These are phyloP conservation scores for Sweltsa coloradensis DNA, from an alignment of 1,140 invertebrate species.

Conservation along the genomic window DNA sequence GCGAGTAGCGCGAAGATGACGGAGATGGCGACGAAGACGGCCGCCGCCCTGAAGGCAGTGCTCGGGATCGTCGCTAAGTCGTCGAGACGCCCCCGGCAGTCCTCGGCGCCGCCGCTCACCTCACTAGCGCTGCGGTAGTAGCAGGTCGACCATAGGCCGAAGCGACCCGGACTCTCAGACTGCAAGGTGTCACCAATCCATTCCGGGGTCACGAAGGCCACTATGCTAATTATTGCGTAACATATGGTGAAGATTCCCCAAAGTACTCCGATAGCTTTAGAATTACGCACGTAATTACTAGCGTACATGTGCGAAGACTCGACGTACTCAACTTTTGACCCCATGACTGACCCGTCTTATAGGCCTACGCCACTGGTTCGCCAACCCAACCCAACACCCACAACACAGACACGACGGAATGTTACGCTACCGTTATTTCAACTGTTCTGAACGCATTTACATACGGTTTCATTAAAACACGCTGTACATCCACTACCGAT, in stretches of 20 bases:
- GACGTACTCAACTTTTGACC: slow-evolving; percentile 81
- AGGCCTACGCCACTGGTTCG: too few relatives aligned
- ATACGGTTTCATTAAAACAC: too few relatives aligned
- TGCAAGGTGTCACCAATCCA: slow-evolving; percentile 75
- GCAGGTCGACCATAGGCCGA: slow-evolving; percentile 85
- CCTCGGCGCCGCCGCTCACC: slow-evolving; percentile 36
- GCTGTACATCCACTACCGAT: too few relatives aligned
- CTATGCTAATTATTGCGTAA: slow-evolving; percentile 88
- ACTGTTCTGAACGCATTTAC: too few relatives aligned
- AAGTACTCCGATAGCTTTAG: slow-evolving; percentile 88
- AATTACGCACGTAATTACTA: slow-evolving; percentile 88
- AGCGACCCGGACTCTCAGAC: slow-evolving; percentile 75
- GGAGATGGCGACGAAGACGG: slow-evolving; percentile 76
- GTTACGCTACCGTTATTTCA: too few relatives aligned
- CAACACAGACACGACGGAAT: too few relatives aligned
- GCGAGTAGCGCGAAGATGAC: slow-evolving; percentile 74
- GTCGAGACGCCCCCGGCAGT: slow-evolving; percentile 71
- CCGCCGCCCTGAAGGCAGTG: slow-evolving; percentile 66
- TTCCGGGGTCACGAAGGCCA: slow-evolving; percentile 91
- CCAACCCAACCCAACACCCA: too few relatives aligned
- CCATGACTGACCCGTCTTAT: too few relatives aligned
- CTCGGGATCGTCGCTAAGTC: slow-evolving; percentile 73
- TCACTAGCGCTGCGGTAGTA: slow-evolving; percentile 35
- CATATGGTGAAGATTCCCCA: slow-evolving; percentile 96
- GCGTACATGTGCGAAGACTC: slow-evolving; percentile 80